Evolutionary conservation across 2,113 vertebrate species (phyloP).

Genomic region (Tachysurus fulvidraco): DNA sequence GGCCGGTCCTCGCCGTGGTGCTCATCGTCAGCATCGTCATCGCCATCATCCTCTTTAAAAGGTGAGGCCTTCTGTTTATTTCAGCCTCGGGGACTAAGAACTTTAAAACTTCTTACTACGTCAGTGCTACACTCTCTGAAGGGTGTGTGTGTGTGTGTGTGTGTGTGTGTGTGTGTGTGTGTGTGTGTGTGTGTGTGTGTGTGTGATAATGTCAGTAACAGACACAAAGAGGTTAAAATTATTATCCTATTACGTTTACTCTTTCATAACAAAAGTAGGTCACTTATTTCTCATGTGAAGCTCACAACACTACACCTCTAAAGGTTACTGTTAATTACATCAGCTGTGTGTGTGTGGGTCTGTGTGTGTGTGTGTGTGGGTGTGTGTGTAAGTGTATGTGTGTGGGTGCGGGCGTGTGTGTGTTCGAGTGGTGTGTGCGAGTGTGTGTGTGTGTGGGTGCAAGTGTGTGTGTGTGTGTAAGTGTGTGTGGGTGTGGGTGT

Average conservation of each 20-base stretch:
- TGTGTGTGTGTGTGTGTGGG: background rate
- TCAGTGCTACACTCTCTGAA: background rate
- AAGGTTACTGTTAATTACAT: conserved; percentile 66
- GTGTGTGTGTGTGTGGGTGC: background rate
- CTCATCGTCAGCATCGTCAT: conserved; percentile 97
- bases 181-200: conserved; percentile 13
- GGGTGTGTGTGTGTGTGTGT: too few relatives aligned
- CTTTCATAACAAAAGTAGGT: conserved; percentile 26
- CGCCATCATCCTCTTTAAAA: conserved; percentile 95
- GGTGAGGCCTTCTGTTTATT: conserved; percentile 73
- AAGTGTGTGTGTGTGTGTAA: background rate
- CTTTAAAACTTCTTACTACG: background rate
- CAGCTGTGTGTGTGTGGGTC: conserved; percentile 47
- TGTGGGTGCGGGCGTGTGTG: background rate
- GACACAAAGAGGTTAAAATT: background rate
- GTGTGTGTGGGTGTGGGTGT: conserved; percentile 14
- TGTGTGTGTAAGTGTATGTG: background rate
- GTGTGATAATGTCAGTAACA: conserved; percentile 15
- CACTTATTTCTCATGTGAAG: conserved; percentile 23
- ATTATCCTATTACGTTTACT: conserved; percentile 16
- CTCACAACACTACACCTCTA: conserved; percentile 36
- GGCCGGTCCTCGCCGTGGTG: conserved; percentile 92
- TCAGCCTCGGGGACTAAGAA: background rate
- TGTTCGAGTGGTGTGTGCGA: too few relatives aligned
- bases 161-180: conserved; percentile 2